Percentiles rank a stretch among this genome's conserved stretches.
phyloP scores from a whole-genome alignment of 2,797 vertebrate genomes.

The Manis javanica region DNA sequence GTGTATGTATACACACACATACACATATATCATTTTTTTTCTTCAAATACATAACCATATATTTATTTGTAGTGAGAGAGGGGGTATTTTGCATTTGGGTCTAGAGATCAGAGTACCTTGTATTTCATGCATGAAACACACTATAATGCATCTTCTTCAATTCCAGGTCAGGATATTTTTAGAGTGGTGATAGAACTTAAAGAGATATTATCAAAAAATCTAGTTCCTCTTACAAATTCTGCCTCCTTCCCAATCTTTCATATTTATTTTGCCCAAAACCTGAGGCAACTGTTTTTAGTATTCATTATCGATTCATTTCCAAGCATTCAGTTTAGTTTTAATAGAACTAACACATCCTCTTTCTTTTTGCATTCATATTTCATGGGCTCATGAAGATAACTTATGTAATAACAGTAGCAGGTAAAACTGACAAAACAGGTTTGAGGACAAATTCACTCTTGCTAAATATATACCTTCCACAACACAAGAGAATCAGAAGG shows the following conservation, averaged over 20 bases:
- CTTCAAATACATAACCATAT: not conserved
- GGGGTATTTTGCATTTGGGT: not conserved
- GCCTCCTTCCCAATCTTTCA: not conserved
- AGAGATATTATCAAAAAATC: not conserved
- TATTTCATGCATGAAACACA: not conserved
- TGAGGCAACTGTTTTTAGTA: not conserved
- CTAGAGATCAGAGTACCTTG: not conserved
- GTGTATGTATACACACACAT: too few relatives aligned
- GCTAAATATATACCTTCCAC: not conserved
- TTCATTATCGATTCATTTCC: not conserved
- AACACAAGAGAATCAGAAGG: not conserved
- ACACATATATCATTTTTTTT: not conserved
- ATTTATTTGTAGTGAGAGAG: not conserved
- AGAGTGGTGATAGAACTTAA: constrained; percentile 6
- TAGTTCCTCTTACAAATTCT: not conserved
- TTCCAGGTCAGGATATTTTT: not conserved
- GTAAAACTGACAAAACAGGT: not conserved
- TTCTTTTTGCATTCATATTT: not conserved
- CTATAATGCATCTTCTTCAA: not conserved
- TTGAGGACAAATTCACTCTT: not conserved
- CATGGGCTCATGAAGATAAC: not conserved
- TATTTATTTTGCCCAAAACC: not conserved
- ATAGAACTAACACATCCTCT: not conserved
- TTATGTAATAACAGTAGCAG: not conserved
- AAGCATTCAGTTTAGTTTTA: not conserved